Conservation (phyloP, 2,888 invertebrate genomes). For the Hanleya hanleyi region DNA sequence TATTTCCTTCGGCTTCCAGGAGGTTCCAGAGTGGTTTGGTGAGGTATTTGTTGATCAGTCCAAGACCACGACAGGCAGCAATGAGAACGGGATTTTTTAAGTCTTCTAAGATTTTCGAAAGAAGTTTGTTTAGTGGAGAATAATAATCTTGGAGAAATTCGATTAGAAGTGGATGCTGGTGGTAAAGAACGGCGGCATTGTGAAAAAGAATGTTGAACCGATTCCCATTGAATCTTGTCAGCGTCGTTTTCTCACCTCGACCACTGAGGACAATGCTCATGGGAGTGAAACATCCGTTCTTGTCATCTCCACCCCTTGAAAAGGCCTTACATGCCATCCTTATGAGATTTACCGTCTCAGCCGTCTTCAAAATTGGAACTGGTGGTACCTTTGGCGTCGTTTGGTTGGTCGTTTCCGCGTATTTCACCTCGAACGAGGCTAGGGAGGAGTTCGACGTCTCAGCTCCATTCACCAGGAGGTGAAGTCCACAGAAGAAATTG, state of each 20-base stretch:
- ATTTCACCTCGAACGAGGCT: conserved; percentile 25
- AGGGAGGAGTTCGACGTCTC: conserved; percentile 27
- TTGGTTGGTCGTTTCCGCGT: conserved; percentile 17
- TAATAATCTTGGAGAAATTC: background rate
- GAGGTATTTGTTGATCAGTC: background rate
- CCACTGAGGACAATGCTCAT: background rate
- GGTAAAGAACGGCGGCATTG: background rate
- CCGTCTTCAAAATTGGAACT: conserved; percentile 29
- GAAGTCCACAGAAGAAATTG: conserved; percentile 46
- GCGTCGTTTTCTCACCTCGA: background rate
- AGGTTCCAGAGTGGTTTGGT: background rate
- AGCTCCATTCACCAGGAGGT: conserved; percentile 37
- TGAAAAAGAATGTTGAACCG: conserved; percentile 35
- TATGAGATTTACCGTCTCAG: background rate
- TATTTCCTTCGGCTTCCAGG: background rate
- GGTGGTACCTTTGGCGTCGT: too few relatives aligned
- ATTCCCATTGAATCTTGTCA: conserved; percentile 32
- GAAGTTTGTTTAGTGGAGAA: background rate
- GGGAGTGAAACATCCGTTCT: conserved; percentile 10
- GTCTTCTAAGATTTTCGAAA: background rate
- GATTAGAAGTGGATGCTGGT: background rate
- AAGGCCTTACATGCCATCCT: background rate
- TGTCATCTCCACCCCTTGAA: too few relatives aligned
- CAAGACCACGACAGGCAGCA: background rate
- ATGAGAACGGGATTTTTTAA: background rate